Evolutionary conservation across 35 echinoderm and acorn worm genomes (phyloP), one percentile per base, ranked within the genome.

Genomic region (Apostichopus japonicus): DNA sequence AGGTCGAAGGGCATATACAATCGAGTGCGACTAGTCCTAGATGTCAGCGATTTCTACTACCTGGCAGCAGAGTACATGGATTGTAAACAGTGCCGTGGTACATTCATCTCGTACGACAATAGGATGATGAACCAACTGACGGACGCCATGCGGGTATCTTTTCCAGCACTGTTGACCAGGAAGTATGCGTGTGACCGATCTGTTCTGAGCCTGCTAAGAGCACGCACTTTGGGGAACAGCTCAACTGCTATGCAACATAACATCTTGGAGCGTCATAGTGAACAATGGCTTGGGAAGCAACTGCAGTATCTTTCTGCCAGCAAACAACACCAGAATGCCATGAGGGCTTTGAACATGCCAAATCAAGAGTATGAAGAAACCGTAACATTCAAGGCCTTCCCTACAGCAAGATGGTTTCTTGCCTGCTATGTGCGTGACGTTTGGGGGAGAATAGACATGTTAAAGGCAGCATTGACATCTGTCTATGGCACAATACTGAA

Each of bases 1-100:
- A 52, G 86, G 58, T 62, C 56, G 63, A 88, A 65, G 57, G 57
- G 86, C 10, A 56, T 88, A 8, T 88, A 88, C 4, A 88, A 88
- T 25, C 58, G 56, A 27, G 86, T 88, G 13, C 86, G 86, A 8
- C 56, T 88, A 14, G 86, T 88, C 5, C 86, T 88, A 5, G 86
- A 88, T 56, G 5, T 88, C 0, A 24, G 19, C 16, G 86, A 88
- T 22, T 63, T 19, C n/a, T 87, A 87, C 24, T 88, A 88, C 24
- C 9, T 88, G 54, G 86, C 57, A 59, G 86, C 77, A 24, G 77
- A 79, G 27, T 79, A 79, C 77, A 79, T 79, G 77, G 77, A 23
- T 22, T 79, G 77, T 22, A 79, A 79, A 22, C 21, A 79, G 77
- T 79, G 77, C 27, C 5, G 23, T 24, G 77, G 14, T 22, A 79